A percentile compares a stretch with the other conserved stretches of the same genome.
These are phyloP conservation scores for Tautogolabrus adspersus DNA, from an alignment of 2,113 vertebrate genomes.

Conservation along the genomic window DNA sequence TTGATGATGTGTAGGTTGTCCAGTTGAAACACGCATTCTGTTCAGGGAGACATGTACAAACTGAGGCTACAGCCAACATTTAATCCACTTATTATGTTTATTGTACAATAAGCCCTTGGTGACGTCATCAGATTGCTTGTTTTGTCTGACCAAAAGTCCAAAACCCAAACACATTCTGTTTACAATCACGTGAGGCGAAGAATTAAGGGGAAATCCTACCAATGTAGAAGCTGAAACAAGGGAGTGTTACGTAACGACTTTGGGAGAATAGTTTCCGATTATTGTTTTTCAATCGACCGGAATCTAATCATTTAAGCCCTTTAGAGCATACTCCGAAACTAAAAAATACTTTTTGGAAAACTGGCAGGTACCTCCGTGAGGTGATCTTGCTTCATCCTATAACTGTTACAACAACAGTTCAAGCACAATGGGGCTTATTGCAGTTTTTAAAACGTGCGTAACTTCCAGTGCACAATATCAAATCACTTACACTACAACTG, in stretches of 20 bases:
- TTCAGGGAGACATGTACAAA: no score
- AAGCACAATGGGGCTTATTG: slow-evolving; percentile 3
- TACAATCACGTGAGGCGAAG: not conserved
- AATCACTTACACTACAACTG: slow-evolving; percentile 6
- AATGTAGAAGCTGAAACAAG: not conserved
- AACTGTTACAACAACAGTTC: slow-evolving; percentile 3
- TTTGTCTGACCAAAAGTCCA: not conserved
- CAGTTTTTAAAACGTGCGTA: slow-evolving; percentile 7
- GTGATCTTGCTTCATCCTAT: slow-evolving; percentile 9
- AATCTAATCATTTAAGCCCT: not conserved
- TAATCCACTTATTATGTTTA: not conserved
- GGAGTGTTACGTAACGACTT: not conserved
- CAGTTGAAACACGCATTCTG: not conserved
- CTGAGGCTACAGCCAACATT: no score
- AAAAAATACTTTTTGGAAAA: not conserved
- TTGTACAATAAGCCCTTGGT: not conserved
- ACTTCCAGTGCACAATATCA: slow-evolving; percentile 13
- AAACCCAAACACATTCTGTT: not conserved
- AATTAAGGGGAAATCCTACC: not conserved
- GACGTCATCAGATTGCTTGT: not conserved
- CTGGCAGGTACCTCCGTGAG: slow-evolving; percentile 9
- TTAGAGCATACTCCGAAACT: not conserved
- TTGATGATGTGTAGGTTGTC: not conserved
- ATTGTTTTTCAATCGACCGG: not conserved
- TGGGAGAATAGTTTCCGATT: not conserved